Evolutionary conservation across 2,113 vertebrate genomes (phyloP).

Genomic region (Brachionichthys hirsutus): DNA sequence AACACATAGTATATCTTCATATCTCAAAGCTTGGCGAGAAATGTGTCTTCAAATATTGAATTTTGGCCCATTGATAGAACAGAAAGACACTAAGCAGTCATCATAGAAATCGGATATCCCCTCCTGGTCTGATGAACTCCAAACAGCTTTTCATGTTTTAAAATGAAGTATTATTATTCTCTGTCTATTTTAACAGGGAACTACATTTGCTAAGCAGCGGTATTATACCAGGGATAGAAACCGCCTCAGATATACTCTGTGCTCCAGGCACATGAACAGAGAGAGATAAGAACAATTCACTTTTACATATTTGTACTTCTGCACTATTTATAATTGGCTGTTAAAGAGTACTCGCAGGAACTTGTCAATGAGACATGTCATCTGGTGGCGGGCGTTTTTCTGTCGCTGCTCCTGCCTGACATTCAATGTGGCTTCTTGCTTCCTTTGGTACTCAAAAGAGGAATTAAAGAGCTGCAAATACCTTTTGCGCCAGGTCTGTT

Average conservation of each 20-base stretch:
- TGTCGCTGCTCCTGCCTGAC: neutral
- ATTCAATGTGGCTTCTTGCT: neutral
- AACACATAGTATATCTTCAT: constrained; percentile 18
- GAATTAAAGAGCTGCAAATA: constrained; percentile 25
- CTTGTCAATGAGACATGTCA: neutral
- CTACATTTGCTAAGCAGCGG: neutral
- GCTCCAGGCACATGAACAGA: neutral
- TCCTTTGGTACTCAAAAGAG: constrained; percentile 22
- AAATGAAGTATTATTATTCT: no score
- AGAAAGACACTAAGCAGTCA: neutral
- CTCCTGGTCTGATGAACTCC: no score
- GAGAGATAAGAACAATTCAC: neutral
- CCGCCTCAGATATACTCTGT: neutral
- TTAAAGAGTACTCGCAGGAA: no score
- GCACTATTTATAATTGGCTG: no score
- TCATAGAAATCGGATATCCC: no score
- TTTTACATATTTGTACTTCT: neutral
- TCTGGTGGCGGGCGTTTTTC: neutral
- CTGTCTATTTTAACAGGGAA: no score
- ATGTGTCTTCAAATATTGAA: constrained; percentile 24
- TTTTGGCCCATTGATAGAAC: no score
- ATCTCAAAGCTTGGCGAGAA: constrained; percentile 11
- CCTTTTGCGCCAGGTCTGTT: constrained; percentile 31
- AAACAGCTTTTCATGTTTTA: no score
- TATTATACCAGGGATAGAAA: neutral